Base-by-base conservation (phyloP, 2,113 vertebrate species). In the Pelmatolapia mariae region DNA sequence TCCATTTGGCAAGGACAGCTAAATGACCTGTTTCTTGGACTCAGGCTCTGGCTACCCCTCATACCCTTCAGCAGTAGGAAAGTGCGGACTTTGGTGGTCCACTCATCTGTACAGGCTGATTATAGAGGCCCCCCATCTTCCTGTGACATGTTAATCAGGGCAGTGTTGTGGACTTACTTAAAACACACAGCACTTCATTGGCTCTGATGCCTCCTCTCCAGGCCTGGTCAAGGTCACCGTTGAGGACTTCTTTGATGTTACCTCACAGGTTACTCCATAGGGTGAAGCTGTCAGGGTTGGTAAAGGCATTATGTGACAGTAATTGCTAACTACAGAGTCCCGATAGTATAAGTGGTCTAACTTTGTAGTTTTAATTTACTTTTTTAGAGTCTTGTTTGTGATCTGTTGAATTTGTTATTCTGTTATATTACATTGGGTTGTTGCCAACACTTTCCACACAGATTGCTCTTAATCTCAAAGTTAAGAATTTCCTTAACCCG, bases 201-300 rank as follows among this genome's bases (percentile, higher is more conserved):
- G 87, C 91, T 95, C 95, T 95, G 94, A 95, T 91, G 89, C 68
- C 45, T 84, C 11, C 56, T 63, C 85, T 92, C 56, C 66, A 81
- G 80, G 86, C 88, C 93, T 94, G 92, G 89, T 87, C 82, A 88
- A 85, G 87, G 91, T 91, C 87, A 88, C 29, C 4, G n/a, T 84
- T 89, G 90, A 94, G 85, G 87, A 83, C 82, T 88, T 61, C 89
- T 96, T 96, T 96, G 94, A 96, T 94, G 88, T 86, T 85, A 79
- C 85, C 79, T 88, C 71, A 82, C 80, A 53, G 88, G 87, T 86
- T 88, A 59, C 79, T 91, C 87, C 81, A 84, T 56, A 38, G 56
- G 81, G 86, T 85, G 52, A 83, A 91, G 50, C 88, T 85, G 94
- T 89, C 92, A 76, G 56, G 76, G 4, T 88, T 80, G 81, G 45